Evolutionary conservation across 2,888 invertebrate species (phyloP).

Genomic region (Poecilus cupreus): DNA sequence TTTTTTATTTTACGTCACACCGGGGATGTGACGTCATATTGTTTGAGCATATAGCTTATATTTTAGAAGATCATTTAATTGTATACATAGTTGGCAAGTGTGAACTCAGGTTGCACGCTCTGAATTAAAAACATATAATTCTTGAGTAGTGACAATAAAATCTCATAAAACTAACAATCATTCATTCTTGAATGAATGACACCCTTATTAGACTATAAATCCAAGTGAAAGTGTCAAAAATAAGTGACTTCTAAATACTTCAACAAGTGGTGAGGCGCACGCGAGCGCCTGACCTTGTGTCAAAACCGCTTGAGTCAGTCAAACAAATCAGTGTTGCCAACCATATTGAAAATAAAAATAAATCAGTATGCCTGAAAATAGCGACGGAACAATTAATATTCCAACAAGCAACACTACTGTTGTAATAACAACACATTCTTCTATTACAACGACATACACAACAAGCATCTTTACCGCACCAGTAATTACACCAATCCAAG

Average conservation of each 20-base stretch:
- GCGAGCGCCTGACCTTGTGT: not conserved
- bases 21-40: no score
- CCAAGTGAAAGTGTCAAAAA: not conserved
- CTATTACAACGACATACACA: not conserved
- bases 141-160: no score
- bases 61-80: no score
- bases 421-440: not conserved
- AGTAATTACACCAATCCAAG: not conserved
- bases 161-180: not conserved
- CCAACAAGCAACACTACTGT: not conserved
- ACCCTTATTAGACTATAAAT: not conserved
- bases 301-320: not conserved
- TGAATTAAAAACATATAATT: no score
- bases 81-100: not conserved
- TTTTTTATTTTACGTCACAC: no score
- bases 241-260: not conserved
- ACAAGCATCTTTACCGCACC: not conserved
- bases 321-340: not conserved
- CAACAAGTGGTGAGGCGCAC: not conserved
- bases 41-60: no score
- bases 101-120: no score
- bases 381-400: not conserved
- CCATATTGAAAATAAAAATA: not conserved
- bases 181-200: not conserved
- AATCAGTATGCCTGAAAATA: not conserved